phyloP scores from a whole-genome alignment of 2,888 invertebrate genomes.

The Serrognathus titanus region DNA sequence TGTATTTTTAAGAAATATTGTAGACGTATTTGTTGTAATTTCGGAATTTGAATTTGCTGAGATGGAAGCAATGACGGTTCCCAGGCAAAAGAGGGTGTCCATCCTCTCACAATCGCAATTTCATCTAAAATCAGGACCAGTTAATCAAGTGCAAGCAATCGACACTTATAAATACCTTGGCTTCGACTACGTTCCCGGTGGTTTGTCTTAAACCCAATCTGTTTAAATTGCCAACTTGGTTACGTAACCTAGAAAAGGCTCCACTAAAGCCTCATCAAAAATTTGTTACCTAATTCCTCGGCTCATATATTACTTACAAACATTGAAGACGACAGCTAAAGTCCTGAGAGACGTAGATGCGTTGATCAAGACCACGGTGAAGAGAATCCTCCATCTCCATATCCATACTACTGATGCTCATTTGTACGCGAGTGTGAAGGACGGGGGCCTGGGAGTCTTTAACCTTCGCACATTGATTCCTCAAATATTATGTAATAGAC shows the following conservation, averaged over 20 bases:
- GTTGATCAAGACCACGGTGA: conserved; percentile 30
- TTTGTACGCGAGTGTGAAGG: conserved; percentile 20
- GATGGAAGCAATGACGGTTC: too few relatives aligned
- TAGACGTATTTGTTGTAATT: too few relatives aligned
- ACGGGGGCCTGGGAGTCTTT: too few relatives aligned
- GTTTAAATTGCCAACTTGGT: conserved; percentile 18
- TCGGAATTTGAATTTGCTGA: too few relatives aligned
- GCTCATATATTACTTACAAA: neutral
- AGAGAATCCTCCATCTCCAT: conserved; percentile 35
- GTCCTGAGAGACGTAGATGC: conserved; percentile 35
- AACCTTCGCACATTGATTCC: conserved; percentile 24
- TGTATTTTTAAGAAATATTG: too few relatives aligned
- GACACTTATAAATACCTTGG: conserved; percentile 31
- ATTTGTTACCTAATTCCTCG: conserved; percentile 38
- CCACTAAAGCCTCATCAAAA: conserved; percentile 46
- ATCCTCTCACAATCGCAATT: conserved; percentile 3
- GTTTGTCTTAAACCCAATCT: conserved; percentile 17
- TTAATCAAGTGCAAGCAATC: neutral
- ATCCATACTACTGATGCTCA: conserved; percentile 23
- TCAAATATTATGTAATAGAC: conserved; percentile 10
- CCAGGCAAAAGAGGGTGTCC: conserved; percentile 6
- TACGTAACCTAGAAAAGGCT: conserved; percentile 31
- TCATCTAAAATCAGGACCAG: neutral
- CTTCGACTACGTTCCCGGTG: conserved; percentile 30
- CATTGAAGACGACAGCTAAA: conserved; percentile 7